Evolutionary conservation across 2,113 vertebrate genomes (phyloP).

Genomic region (Carollia perspicillata): DNA sequence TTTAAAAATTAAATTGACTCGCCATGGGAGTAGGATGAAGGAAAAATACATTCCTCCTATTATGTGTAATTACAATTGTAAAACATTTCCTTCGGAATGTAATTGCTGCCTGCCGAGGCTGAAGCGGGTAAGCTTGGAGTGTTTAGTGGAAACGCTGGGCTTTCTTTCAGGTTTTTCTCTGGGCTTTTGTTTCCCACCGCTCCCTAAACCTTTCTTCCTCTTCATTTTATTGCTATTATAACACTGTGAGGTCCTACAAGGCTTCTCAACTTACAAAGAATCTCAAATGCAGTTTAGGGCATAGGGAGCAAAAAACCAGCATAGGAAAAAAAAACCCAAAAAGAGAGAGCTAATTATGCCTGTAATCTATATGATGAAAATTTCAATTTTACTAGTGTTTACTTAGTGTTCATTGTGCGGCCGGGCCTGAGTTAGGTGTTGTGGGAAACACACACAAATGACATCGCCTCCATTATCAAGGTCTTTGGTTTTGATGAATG

Average conservation of each 20-base stretch:
- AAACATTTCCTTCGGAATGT: constrained; percentile 86
- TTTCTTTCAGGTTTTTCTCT: constrained; percentile 77
- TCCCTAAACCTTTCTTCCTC: constrained; percentile 14
- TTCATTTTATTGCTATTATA: constrained; percentile 68
- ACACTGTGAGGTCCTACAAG: constrained; percentile 54
- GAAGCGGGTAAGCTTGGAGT: constrained; percentile 76
- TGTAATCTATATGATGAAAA: constrained; percentile 51
- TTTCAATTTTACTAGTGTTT: constrained; percentile 32
- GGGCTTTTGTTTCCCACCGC: constrained; percentile 51
- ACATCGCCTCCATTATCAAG: background rate
- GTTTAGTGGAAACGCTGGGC: constrained; percentile 78
- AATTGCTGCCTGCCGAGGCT: constrained; percentile 86
- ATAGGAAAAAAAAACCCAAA: background rate
- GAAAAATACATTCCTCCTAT: constrained; percentile 87
- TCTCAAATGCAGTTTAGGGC: constrained; percentile 43
- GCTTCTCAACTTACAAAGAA: constrained; percentile 65
- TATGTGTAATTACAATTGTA: constrained; percentile 89
- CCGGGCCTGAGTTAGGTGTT: background rate
- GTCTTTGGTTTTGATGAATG: constrained; percentile 22
- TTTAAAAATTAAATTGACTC: constrained; percentile 90
- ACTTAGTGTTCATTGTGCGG: background rate
- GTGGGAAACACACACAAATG: constrained; percentile 24
- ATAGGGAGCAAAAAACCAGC: constrained; percentile 43
- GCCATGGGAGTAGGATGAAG: constrained; percentile 85
- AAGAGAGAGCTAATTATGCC: constrained; percentile 3